Evolutionary conservation across 2,113 vertebrate species (phyloP).

Genomic region (Sminthopsis crassicaudata): DNA sequence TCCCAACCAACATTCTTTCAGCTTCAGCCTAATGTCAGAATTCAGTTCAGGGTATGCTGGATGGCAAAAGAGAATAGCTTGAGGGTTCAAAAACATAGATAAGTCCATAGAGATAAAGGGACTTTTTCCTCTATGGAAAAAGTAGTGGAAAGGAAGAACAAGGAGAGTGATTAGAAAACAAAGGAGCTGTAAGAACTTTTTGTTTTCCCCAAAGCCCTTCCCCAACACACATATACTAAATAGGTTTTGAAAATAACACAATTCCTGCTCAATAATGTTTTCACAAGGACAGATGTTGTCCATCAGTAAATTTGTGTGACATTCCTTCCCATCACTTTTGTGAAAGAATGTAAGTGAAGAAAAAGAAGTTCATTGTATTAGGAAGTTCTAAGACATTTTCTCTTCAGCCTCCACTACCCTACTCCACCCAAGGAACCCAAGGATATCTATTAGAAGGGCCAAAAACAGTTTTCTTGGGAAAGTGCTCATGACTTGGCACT

Average conservation of each 20-base stretch:
- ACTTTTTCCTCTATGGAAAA: too few relatives aligned
- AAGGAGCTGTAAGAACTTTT: not conserved
- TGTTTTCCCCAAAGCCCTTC: not conserved
- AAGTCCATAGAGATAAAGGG: not conserved
- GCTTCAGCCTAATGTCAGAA: not conserved
- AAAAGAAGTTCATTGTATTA: not conserved
- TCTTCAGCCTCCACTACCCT: not conserved
- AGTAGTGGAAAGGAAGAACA: not conserved
- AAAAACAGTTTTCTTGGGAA: not conserved
- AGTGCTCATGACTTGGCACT: not conserved
- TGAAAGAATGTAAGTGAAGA: not conserved
- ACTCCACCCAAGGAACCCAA: not conserved
- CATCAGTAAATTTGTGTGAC: not conserved
- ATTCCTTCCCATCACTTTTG: not conserved
- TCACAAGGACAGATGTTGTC: not conserved
- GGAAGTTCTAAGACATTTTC: not conserved
- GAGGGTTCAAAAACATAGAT: not conserved
- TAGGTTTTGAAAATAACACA: not conserved
- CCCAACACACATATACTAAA: not conserved
- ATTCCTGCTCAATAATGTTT: not conserved
- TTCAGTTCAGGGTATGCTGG: not conserved
- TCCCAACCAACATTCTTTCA: not conserved
- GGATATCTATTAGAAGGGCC: not conserved
- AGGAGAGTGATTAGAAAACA: not conserved
- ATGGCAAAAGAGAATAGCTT: not conserved